Evolutionary conservation across 1,140 invertebrate genomes (phyloP).

Genomic region (Nasonia vitripennis): DNA sequence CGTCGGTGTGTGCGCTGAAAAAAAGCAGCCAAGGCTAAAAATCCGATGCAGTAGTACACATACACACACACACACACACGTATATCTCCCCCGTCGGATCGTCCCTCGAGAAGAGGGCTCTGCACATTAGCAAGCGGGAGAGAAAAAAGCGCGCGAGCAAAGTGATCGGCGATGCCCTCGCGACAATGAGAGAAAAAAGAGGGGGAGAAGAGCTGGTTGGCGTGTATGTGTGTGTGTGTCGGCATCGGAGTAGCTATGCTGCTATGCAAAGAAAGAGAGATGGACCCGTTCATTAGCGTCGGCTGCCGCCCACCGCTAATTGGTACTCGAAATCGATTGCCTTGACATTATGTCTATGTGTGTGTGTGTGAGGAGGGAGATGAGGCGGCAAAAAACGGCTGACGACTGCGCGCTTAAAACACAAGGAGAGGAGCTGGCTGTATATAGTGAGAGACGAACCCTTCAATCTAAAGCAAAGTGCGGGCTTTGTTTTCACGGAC

Average conservation of each 20-base stretch:
- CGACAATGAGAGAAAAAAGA: neutral
- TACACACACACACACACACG: too few relatives aligned
- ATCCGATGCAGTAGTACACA: too few relatives aligned
- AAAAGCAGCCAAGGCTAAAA: too few relatives aligned
- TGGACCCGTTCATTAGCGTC: slow-evolving; percentile 51
- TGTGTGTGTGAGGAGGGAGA: neutral
- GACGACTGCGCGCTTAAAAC: neutral
- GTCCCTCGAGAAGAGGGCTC: too few relatives aligned
- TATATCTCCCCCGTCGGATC: too few relatives aligned
- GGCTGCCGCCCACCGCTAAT: slow-evolving; percentile 43
- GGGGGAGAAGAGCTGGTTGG: neutral
- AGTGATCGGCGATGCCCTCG: neutral
- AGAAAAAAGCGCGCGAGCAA: neutral
- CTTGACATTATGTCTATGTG: slow-evolving; percentile 47
- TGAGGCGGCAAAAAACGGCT: neutral
- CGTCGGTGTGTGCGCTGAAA: too few relatives aligned
- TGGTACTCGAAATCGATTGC: slow-evolving; percentile 56
- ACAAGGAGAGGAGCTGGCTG: neutral
- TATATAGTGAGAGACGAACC: neutral
- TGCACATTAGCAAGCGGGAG: neutral
- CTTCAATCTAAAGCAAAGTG: neutral
- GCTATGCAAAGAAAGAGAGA: neutral
- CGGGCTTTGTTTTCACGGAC: neutral
- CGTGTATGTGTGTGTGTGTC: neutral
- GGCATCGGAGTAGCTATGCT: neutral